phyloP scores from a whole-genome alignment of 2,113 vertebrate genomes.

The Gallinago media region DNA sequence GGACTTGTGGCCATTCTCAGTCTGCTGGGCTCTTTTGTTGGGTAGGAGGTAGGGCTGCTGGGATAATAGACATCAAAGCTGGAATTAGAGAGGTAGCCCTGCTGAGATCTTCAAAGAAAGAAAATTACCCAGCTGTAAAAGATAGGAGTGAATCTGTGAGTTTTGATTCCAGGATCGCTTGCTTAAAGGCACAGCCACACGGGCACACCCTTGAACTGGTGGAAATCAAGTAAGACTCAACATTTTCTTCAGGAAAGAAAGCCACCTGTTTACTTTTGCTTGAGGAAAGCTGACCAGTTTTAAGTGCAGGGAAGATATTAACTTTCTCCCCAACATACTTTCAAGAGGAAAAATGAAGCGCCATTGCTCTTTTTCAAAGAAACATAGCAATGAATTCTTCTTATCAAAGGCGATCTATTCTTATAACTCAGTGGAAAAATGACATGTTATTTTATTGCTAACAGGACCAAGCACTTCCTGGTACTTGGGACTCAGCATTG shows the following conservation, averaged over 20 bases:
- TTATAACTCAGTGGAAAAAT: neutral
- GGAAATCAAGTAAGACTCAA: neutral
- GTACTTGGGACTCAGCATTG: neutral
- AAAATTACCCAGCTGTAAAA: neutral
- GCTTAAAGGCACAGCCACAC: neutral
- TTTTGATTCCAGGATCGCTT: neutral
- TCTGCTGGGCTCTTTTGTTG: neutral
- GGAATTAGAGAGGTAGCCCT: neutral
- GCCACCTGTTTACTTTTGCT: rapidly evolving
- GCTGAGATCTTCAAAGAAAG: neutral
- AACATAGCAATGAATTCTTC: neutral
- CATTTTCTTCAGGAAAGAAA: neutral
- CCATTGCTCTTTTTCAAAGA: neutral
- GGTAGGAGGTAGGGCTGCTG: neutral
- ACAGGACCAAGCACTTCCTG: neutral
- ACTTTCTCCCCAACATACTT: neutral
- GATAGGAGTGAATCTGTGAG: neutral
- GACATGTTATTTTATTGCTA: neutral
- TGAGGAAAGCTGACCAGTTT: neutral
- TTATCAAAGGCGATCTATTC: neutral
- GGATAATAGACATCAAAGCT: neutral
- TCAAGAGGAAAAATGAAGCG: neutral
- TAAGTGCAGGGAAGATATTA: neutral
- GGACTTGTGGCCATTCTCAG: neutral
- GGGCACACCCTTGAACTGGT: neutral